Base-by-base conservation (phyloP, 2,888 invertebrate species). In the Dendrolimus pini region DNA sequence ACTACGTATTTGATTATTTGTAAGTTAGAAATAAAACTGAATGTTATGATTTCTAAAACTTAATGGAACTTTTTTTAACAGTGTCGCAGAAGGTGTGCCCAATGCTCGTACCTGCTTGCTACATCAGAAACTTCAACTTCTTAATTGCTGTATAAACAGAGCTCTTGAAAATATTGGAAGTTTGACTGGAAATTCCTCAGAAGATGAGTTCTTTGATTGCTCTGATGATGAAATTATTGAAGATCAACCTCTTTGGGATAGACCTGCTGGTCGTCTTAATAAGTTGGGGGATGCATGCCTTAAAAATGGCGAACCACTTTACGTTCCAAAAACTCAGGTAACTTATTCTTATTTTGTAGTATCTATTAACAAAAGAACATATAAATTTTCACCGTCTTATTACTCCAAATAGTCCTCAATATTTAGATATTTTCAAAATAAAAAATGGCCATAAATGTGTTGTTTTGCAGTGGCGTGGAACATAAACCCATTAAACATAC, bases 111-210 rank as follows among this genome's bases (percentile, higher is more conserved):
- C 96, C 8, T 98, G 98, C 78, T 91, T 99, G 54, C 91, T 99
- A 12, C 96, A 99, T 84, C 98, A 99, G 85, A 99, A 99, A 80
- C 92, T 99, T 54, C 98, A 98, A 89, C 93, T 96, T 91, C 83
- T 96, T 53, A 96, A 96, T 74, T 94, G 95, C 74, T 96, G 96
- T 80, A 94, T 96, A 66, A 93, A 93, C 62, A 91, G 94, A 82
- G 70, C 91, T 85, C 53, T 67, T 41, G 85, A 82, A 53, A 93
- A 93, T 66, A 81, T 83, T 59, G 77, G 75, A 1, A 80, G 75
- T 13, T 72, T 65, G 8, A 78, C 79, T 41, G 77, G 75, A 9
- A 79, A 83, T 67, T 82, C 85, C 41, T 83, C 85, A 0, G 92
- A 92, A 1, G 92, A 96, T 41, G 96, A 97, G 78, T 97, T 97